Percentiles rank a stretch among this genome's conserved stretches.
These are phyloP conservation scores for Pipa parva DNA, from an alignment of 2,113 vertebrate genomes.

Conservation along the genomic window DNA sequence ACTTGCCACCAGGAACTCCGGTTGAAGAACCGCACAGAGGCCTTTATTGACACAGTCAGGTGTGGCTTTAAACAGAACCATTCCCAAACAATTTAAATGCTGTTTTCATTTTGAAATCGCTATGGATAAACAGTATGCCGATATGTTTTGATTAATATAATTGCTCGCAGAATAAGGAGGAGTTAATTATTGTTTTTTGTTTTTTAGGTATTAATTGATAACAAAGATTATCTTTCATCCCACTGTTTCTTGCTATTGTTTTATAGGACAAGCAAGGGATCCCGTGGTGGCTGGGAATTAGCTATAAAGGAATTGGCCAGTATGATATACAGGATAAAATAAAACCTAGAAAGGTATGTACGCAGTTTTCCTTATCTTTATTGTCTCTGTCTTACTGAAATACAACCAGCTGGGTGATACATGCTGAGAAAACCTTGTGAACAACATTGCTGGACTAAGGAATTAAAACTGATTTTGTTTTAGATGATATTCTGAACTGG, in stretches of 20 bases:
- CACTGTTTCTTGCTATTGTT: constrained; percentile 7
- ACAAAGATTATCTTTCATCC: too few relatives aligned
- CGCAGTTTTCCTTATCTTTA: not conserved
- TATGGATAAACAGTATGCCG: not conserved
- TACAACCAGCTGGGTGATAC: too few relatives aligned
- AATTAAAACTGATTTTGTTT: too few relatives aligned
- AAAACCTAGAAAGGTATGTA: constrained; percentile 87
- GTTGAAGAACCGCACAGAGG: not conserved
- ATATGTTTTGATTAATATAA: not conserved
- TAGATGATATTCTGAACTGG: too few relatives aligned
- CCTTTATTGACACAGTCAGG: not conserved
- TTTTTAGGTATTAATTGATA: too few relatives aligned
- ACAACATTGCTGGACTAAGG: too few relatives aligned
- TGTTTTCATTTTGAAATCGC: not conserved
- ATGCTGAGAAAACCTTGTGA: too few relatives aligned
- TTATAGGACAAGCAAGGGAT: constrained; percentile 94
- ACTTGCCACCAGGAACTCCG: not conserved
- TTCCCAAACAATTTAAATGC: not conserved
- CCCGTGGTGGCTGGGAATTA: constrained; percentile 96
- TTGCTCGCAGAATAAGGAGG: not conserved
- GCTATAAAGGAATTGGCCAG: constrained; percentile 95
- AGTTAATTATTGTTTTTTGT: not conserved
- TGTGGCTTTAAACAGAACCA: not conserved
- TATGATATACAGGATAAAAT: constrained; percentile 95
- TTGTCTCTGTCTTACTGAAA: too few relatives aligned